These are phyloP conservation scores for Lamproptera curius DNA, from an alignment of 2,888 invertebrate species.

Conservation along the genomic window DNA sequence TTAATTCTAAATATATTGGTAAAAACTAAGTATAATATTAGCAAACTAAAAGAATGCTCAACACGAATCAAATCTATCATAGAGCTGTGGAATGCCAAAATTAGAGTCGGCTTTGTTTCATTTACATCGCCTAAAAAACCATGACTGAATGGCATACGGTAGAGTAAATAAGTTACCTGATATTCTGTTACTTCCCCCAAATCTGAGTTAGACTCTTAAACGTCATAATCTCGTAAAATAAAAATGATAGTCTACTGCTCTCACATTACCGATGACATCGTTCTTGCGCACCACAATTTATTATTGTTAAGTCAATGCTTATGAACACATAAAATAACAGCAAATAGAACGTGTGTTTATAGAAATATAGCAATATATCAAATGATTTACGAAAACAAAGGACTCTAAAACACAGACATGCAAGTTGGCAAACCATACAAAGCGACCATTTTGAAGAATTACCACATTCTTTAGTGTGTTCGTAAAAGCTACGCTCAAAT, in stretches of 20 bases:
- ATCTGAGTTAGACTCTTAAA: conserved; percentile 53
- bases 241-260: conserved; percentile 65
- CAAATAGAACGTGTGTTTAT: conserved; percentile 39
- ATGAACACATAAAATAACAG: conserved; percentile 38
- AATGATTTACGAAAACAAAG: conserved; percentile 71
- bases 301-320: conserved; percentile 37
- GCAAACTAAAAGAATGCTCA: conserved; percentile 35
- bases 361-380: conserved; percentile 41
- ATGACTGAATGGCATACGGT: conserved; percentile 23
- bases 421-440: conserved; percentile 81
- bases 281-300: conserved; percentile 52
- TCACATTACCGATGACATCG: conserved; percentile 78
- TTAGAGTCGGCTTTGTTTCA: conserved; percentile 63
- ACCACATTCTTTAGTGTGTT: conserved; percentile 82
- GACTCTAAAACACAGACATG: conserved; percentile 75
- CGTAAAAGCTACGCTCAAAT: conserved; percentile 50
- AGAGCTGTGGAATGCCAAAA: conserved; percentile 70
- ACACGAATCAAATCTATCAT: conserved; percentile 58
- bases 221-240: conserved; percentile 67
- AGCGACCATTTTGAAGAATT: conserved; percentile 87
- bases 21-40: conserved; percentile 13
- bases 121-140: conserved; percentile 27
- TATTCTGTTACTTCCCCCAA: conserved; percentile 50
- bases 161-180: conserved; percentile 47
- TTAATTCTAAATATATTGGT: conserved; percentile 45